These are phyloP conservation scores for Epizoanthus scotinus DNA, from an alignment of 92 coral and sea anemone species.

Conservation along the genomic window DNA sequence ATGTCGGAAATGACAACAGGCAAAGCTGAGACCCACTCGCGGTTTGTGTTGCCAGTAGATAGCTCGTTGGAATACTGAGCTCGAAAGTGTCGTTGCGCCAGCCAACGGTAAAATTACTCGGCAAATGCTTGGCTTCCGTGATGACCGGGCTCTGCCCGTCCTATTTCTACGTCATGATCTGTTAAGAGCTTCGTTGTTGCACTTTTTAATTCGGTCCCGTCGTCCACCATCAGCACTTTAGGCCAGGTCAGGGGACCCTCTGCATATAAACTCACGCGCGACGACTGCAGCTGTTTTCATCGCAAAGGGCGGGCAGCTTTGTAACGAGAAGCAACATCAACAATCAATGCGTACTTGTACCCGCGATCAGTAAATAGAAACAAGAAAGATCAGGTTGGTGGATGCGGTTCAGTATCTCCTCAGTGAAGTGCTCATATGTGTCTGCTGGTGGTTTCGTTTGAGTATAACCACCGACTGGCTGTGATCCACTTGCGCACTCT, in stretches of 20 bases:
- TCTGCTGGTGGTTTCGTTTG: too few relatives aligned
- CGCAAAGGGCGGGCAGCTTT: conserved; percentile 25
- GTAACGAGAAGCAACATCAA: conserved; percentile 40
- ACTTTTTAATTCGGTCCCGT: conserved; percentile 34
- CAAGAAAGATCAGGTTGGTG: neutral
- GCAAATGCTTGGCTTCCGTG: neutral
- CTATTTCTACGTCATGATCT: conserved; percentile 1
- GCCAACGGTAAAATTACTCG: conserved; percentile 26
- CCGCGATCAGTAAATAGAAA: conserved; percentile 13
- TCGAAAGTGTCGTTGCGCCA: conserved; percentile 6
- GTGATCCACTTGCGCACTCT: too few relatives aligned
- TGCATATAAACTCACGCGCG: conserved; percentile 17
- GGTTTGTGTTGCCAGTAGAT: neutral
- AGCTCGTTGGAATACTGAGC: conserved; percentile 21
- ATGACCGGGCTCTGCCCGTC: conserved; percentile 21
- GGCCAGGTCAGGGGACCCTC: conserved; percentile 44
- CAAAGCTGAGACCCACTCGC: conserved; percentile 13
- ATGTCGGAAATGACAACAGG: neutral
- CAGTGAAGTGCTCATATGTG: too few relatives aligned
- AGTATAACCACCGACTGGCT: too few relatives aligned
- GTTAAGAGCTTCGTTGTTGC: conserved; percentile 17
- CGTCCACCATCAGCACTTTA: conserved; percentile 11
- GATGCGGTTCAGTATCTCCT: conserved; percentile 9
- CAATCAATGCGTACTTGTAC: conserved; percentile 43
- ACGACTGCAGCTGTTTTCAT: neutral